Conservation (phyloP, 2,888 invertebrate genomes). For the Tipula vernalis region DNA sequence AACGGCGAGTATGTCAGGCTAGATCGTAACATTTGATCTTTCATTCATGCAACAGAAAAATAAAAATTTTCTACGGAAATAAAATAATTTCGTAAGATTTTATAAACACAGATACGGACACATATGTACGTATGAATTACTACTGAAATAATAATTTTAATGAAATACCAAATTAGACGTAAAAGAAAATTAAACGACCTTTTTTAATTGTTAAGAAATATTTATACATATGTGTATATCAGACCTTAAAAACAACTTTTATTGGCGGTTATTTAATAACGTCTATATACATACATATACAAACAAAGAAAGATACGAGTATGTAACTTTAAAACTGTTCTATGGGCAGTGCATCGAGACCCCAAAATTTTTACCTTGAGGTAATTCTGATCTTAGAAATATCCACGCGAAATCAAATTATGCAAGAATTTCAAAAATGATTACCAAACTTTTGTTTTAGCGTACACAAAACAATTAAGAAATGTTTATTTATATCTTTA, state of each 20-base stretch:
- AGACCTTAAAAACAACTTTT: background rate
- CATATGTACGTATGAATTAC: background rate
- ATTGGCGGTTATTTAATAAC: background rate
- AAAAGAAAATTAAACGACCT: background rate
- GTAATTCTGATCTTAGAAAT: too few species aligned
- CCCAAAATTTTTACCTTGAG: too few species aligned
- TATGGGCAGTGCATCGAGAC: too few species aligned
- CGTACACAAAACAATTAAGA: background rate
- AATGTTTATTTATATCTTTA: background rate
- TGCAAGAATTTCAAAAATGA: background rate
- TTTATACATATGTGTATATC: background rate
- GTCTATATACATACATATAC: too few species aligned
- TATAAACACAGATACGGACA: background rate
- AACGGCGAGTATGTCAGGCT: background rate
- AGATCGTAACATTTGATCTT: background rate
- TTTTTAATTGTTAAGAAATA: background rate
- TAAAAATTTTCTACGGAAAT: background rate
- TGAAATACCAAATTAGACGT: background rate
- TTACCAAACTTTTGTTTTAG: background rate
- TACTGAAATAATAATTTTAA: background rate
- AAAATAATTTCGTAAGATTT: background rate
- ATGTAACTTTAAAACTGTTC: too few species aligned
- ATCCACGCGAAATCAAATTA: background rate
- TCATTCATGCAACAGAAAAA: background rate
- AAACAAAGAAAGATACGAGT: too few species aligned